Percentiles rank a stretch among this genome's conserved stretches.
These are phyloP conservation scores for Pristis pectinata DNA, from an alignment of 2,797 vertebrate genomes.

Conservation along the genomic window DNA sequence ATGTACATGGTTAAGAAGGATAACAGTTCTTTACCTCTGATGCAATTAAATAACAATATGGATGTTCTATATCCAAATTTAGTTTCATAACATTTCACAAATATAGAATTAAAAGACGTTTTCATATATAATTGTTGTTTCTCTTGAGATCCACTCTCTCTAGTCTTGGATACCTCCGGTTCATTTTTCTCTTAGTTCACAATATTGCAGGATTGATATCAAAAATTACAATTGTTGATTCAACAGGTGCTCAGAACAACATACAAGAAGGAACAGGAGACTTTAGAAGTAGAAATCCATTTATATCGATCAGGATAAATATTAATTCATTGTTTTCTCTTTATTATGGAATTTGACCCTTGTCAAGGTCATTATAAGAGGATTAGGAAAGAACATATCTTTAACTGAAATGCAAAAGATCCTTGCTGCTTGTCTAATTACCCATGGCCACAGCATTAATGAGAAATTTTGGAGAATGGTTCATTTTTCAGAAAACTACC, in stretches of 20 bases:
- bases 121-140: background rate
- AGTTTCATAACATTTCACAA: background rate
- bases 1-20: too few species aligned
- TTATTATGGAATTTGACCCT: background rate
- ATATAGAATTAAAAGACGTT: background rate
- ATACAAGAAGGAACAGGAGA: background rate
- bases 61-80: background rate
- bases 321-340: background rate
- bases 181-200: background rate
- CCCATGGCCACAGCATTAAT: constrained; percentile 6
- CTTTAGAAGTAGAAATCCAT: background rate
- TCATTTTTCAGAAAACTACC: background rate
- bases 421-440: constrained; percentile 9
- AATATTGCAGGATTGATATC: background rate
- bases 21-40: background rate
- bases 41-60: background rate
- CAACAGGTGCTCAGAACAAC: background rate
- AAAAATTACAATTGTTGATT: background rate
- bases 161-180: background rate
- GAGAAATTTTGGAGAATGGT: background rate
- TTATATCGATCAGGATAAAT: background rate
- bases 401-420: background rate
- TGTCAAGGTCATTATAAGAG: background rate
- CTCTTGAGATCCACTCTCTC: background rate
- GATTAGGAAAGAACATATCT: background rate